A percentile compares a stretch with the other conserved stretches of the same genome.
phyloP scores from a whole-genome alignment of 1,140 invertebrate genomes.

The Eubasilissa regina region DNA sequence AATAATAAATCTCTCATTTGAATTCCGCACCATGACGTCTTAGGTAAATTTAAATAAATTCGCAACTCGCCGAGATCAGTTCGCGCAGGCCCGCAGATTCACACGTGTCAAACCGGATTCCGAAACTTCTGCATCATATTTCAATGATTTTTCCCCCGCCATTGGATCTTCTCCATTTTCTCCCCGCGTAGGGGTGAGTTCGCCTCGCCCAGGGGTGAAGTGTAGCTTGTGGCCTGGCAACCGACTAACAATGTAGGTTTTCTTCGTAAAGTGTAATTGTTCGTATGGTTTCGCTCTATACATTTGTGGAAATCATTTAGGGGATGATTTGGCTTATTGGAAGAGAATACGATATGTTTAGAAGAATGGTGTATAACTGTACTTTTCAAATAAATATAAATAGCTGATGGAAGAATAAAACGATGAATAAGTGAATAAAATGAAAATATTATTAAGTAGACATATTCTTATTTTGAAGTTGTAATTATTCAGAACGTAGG shows the following conservation, averaged over 20 bases:
- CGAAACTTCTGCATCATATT: constrained; percentile 55
- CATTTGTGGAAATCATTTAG: too few species aligned
- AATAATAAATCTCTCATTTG: constrained; percentile 40
- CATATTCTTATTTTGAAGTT: too few species aligned
- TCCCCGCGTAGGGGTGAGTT: neutral
- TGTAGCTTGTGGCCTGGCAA: neutral
- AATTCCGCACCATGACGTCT: constrained; percentile 23
- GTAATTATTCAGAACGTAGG: too few species aligned
- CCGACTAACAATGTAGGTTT: neutral
- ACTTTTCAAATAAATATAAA: too few species aligned
- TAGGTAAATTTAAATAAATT: constrained; percentile 37
- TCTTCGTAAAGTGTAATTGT: too few species aligned
- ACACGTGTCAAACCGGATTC: constrained; percentile 52
- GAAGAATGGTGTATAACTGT: too few species aligned
- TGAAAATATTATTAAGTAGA: too few species aligned
- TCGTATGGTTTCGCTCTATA: too few species aligned
- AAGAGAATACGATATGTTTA: too few species aligned
- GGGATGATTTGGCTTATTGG: too few species aligned
- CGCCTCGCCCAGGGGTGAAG: neutral
- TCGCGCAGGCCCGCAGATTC: constrained; percentile 33
- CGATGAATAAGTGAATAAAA: too few species aligned
- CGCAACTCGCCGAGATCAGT: constrained; percentile 29
- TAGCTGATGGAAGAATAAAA: too few species aligned
- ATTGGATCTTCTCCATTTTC: neutral
- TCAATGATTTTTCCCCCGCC: constrained; percentile 50